A percentile compares a stretch with the other conserved stretches of the same genome.
Conservation (phyloP, 2,113 vertebrate genomes). For the Hydrochoerus hydrochaeris region DNA sequence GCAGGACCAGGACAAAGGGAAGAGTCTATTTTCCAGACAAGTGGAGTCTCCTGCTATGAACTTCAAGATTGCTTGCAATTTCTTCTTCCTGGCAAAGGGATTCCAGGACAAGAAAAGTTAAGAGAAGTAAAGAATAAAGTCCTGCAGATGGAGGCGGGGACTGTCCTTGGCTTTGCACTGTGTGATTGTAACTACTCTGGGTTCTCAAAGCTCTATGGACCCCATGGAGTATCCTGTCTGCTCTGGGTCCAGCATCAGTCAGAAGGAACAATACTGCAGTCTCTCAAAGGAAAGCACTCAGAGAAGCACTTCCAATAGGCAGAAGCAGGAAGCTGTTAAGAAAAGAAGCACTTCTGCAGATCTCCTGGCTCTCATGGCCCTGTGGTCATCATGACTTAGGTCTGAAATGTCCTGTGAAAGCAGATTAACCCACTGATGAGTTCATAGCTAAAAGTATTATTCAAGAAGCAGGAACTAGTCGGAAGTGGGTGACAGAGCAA, state of each 20-base stretch:
- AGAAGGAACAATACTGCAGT: not conserved
- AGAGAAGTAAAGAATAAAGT: not conserved
- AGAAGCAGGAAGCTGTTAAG: not conserved
- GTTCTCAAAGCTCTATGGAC: not conserved
- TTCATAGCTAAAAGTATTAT: not conserved
- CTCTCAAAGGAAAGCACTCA: not conserved
- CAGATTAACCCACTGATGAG: not conserved
- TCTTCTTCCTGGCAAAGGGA: not conserved
- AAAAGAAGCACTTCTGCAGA: not conserved
- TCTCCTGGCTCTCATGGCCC: too few species aligned
- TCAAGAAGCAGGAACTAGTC: not conserved
- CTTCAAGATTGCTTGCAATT: not conserved
- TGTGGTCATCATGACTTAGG: not conserved
- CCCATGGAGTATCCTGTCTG: not conserved
- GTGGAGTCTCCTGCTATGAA: not conserved
- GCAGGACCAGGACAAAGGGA: not conserved
- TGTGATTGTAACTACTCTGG: too few species aligned
- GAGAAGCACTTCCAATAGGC: not conserved
- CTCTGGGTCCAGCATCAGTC: not conserved
- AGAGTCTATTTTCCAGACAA: not conserved
- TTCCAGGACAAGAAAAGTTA: not conserved
- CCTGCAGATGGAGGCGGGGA: fast-evolving
- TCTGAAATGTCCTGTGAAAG: not conserved
- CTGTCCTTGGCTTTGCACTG: too few species aligned
- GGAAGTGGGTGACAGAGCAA: too few species aligned